Percentiles rank a stretch among this genome's conserved stretches.
Evolutionary conservation across 2,888 invertebrate genomes (phyloP).

Genomic region (Bhutanitis thaidina): DNA sequence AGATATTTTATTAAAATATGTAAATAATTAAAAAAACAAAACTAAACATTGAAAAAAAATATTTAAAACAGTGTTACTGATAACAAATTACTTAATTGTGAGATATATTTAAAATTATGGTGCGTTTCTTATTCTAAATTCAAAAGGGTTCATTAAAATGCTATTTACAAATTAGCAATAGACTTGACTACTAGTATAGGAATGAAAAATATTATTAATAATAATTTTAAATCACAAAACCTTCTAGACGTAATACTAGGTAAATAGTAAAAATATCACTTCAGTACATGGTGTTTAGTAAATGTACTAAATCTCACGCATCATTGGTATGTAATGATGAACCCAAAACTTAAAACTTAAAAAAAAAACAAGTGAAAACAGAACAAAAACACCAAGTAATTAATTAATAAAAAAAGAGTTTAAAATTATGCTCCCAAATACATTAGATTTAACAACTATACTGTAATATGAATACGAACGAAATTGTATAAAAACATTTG

Average conservation of each 20-base stretch:
- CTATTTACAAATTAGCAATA: constrained; percentile 24
- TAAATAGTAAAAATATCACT: constrained; percentile 39
- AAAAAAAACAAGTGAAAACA: not conserved
- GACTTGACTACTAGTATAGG: constrained; percentile 44
- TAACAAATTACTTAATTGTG: too few relatives aligned
- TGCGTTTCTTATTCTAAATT: constrained; percentile 15
- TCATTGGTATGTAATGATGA: too few relatives aligned
- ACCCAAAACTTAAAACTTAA: not conserved
- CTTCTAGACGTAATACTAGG: constrained; percentile 22
- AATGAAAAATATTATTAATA: constrained; percentile 32
- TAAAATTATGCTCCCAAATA: too few relatives aligned
- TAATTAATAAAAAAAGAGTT: not conserved
- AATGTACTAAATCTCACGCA: constrained; percentile 26
- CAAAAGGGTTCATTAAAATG: constrained; percentile 9
- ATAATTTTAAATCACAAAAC: constrained; percentile 27
- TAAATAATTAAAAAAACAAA: too few relatives aligned
- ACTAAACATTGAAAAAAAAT: too few relatives aligned
- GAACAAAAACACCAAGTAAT: not conserved
- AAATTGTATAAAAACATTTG: constrained; percentile 12
- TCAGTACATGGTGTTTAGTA: constrained; percentile 22
- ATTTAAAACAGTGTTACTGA: too few relatives aligned
- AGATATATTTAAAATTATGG: not conserved
- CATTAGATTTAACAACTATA: too few relatives aligned
- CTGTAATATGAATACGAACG: not conserved
- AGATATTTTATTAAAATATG: too few relatives aligned